phyloP scores from a whole-genome alignment of 2,888 invertebrate species.

The Tenthredo livida region DNA sequence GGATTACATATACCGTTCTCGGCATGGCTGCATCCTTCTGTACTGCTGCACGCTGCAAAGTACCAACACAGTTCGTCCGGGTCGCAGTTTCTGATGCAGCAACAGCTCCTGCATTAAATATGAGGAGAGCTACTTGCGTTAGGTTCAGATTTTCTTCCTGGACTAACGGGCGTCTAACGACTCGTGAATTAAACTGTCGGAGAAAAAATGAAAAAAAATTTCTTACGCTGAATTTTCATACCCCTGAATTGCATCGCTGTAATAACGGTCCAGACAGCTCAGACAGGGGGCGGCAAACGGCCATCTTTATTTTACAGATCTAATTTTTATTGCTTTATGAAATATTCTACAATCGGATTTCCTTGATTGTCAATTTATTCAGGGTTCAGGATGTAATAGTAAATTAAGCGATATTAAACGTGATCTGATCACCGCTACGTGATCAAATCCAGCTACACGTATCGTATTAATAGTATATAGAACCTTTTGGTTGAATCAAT shows the following conservation, averaged over 20 bases:
- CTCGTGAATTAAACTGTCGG: slow-evolving; percentile 26
- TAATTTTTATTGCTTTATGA: background rate
- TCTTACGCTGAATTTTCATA: slow-evolving; percentile 20
- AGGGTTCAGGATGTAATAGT: background rate
- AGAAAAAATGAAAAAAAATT: background rate
- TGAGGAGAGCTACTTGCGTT: slow-evolving; percentile 23
- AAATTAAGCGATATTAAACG: background rate
- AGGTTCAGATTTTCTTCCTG: slow-evolving; percentile 23
- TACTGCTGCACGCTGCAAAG: background rate
- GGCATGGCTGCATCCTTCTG: background rate
- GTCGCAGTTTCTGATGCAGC: background rate
- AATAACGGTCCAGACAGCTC: too few relatives aligned
- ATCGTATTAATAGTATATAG: background rate
- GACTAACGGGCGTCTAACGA: slow-evolving; percentile 38
- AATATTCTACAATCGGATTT: background rate
- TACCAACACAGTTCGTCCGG: background rate
- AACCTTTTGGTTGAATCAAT: background rate
- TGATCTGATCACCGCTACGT: background rate
- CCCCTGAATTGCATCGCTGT: background rate
- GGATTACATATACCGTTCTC: background rate
- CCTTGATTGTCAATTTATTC: background rate
- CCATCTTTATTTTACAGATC: background rate
- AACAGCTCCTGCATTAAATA: slow-evolving; percentile 48
- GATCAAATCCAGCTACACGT: background rate
- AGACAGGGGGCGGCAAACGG: background rate